A percentile compares a stretch with the other conserved stretches of the same genome.
These are phyloP conservation scores for Varanus komodoensis DNA, from an alignment of 2,113 vertebrate genomes.

Conservation along the genomic window DNA sequence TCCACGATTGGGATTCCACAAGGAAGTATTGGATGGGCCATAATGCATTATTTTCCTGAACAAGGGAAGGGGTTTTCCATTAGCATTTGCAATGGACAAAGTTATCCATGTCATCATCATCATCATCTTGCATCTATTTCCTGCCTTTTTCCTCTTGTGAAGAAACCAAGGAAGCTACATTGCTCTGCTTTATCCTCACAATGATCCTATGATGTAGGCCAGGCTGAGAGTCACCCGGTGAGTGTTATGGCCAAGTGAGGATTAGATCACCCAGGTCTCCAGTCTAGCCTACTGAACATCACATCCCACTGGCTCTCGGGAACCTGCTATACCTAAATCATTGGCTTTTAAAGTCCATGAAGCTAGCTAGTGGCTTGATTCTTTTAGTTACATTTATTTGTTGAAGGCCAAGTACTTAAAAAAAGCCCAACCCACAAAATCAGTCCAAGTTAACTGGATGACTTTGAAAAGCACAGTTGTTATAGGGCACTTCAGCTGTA, in stretches of 20 bases:
- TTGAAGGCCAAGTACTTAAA: not conserved
- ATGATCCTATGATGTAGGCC: too few relatives aligned
- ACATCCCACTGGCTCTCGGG: too few relatives aligned
- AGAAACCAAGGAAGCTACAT: too few relatives aligned
- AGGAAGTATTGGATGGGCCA: conserved; percentile 14
- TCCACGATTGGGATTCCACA: too few relatives aligned
- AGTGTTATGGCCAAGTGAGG: too few relatives aligned
- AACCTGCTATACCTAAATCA: too few relatives aligned
- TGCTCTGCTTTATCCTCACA: too few relatives aligned
- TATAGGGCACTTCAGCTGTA: not conserved
- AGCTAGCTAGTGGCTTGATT: not conserved
- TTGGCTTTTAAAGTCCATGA: not conserved
- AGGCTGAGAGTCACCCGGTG: too few relatives aligned
- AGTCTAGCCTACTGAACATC: too few relatives aligned
- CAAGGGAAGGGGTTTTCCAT: not conserved
- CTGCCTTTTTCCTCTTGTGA: too few relatives aligned
- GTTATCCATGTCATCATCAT: not conserved
- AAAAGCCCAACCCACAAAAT: not conserved
- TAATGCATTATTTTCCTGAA: conserved; percentile 32
- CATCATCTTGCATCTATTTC: too few relatives aligned
- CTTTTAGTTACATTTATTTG: not conserved
- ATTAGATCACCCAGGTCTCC: too few relatives aligned
- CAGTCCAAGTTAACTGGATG: not conserved
- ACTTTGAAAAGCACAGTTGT: not conserved
- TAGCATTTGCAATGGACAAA: not conserved